Base-by-base conservation (phyloP, 64 coral and sea anemone genomes). In the Pocillopora verrucosa region DNA sequence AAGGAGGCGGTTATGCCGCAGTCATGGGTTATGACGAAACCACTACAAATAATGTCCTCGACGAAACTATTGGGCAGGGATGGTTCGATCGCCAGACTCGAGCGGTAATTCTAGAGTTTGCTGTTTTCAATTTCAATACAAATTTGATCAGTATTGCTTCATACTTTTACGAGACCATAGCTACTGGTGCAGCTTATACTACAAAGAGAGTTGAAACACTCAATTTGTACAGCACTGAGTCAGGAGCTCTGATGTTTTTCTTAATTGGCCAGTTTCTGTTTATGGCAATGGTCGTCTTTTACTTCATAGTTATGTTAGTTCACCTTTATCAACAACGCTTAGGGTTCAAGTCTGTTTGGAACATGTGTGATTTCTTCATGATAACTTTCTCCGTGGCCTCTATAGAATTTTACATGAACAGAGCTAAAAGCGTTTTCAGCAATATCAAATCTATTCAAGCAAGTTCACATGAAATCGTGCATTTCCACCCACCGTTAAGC, bases 1-100 rank as follows among this genome's bases (percentile, higher is more conserved):
- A 79, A 22, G 89, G 93, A 11, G 93, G 93, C 10, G 93, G 93
- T 22, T 94, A 94, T 34, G 34, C 76, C 5, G 89, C 93, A 22
- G 82, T 87, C 20, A 37, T 94, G 6, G 89, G 93, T 4, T 94
- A 94, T 36, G 74, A 91, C 22, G 64, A 81, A 5, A 58, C 34
- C 30, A 94, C 93, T 1, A 65, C 82, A 34, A 13, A 16, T 4
- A 9, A 37, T 19, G 89, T 94, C 16, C 12, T 88, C 5, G 45
- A 24, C 2, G 75, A 88, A 19, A 30, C 86, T 3, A 65, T 75
- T 24, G 56, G 58, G 0, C 72, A 94, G 11, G 63, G 77, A 4
- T 94, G 93, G 93, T 45, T 94, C 76, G 88, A 90, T 56, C 36
- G 58, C 12, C 20, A 77, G 17, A 94, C 93, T 11, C 61, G 93